A percentile compares a stretch with the other conserved stretches of the same genome.
These are phyloP conservation scores for Abrostola tripartita DNA, from an alignment of 2,888 invertebrate species.

Conservation along the genomic window DNA sequence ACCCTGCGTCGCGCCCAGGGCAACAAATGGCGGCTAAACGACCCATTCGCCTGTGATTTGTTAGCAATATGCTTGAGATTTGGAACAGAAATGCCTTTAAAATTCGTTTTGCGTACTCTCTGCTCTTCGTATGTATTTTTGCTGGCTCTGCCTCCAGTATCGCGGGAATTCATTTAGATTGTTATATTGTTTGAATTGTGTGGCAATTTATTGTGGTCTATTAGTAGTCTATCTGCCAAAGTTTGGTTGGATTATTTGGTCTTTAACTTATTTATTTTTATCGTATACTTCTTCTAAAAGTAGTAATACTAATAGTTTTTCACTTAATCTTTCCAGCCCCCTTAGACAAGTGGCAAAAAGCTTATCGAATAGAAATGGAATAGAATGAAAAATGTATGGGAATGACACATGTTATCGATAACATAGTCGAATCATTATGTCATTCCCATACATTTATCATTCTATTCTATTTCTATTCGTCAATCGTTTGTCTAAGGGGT, in stretches of 20 bases:
- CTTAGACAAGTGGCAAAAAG: too few relatives aligned
- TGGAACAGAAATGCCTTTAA: constrained; percentile 81
- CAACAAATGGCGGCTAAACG: constrained; percentile 87
- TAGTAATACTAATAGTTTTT: too few relatives aligned
- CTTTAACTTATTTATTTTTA: neutral
- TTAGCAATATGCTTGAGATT: constrained; percentile 87
- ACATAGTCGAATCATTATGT: too few relatives aligned
- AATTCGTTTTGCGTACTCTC: constrained; percentile 69
- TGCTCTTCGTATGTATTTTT: constrained; percentile 58
- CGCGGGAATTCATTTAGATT: constrained; percentile 47
- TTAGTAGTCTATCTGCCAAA: neutral
- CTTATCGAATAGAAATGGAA: too few relatives aligned
- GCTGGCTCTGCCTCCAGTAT: constrained; percentile 58
- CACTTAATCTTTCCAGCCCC: too few relatives aligned
- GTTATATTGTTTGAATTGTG: constrained; percentile 30
- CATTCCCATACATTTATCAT: too few relatives aligned
- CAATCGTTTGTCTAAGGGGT: too few relatives aligned
- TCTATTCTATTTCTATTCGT: too few relatives aligned
- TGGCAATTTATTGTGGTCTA: constrained; percentile 2
- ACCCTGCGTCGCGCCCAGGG: constrained; percentile 70
- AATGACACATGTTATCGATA: too few relatives aligned
- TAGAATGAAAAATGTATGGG: too few relatives aligned
- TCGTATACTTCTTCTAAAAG: too few relatives aligned
- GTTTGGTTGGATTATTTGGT: neutral
- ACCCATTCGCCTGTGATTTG: constrained; percentile 87